Evolutionary conservation across 2,113 vertebrate genomes (phyloP).

Genomic region (Datnioides undecimradiatus): DNA sequence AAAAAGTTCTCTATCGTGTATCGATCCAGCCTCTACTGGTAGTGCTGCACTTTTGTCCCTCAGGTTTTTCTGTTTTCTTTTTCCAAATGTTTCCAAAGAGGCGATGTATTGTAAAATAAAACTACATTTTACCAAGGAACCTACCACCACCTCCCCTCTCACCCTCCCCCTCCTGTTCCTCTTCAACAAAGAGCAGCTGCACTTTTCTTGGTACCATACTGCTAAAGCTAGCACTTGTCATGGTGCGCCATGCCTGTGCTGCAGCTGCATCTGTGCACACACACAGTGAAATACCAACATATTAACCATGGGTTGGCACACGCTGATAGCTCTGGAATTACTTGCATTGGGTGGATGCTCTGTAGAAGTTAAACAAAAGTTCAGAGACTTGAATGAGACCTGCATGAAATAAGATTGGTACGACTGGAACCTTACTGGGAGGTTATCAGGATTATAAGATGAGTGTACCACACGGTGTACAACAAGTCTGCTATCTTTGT

Average conservation of each 20-base stretch:
- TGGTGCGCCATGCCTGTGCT: background rate
- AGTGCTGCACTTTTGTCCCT: slow-evolving; percentile 20
- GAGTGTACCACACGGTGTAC: background rate
- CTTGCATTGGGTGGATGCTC: background rate
- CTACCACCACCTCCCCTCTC: background rate
- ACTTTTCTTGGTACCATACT: background rate
- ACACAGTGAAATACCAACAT: background rate
- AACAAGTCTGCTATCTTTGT: background rate
- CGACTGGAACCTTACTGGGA: no score
- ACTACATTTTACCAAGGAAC: background rate
- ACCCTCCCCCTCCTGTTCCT: background rate
- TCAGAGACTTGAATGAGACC: no score
- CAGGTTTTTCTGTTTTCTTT: no score
- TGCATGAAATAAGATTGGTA: no score
- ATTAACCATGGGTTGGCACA: background rate
- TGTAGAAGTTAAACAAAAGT: background rate
- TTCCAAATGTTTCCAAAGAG: slow-evolving; percentile 18
- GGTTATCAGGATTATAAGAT: background rate
- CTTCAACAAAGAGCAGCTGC: background rate
- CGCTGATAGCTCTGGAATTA: background rate
- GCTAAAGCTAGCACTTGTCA: background rate
- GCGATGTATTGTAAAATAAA: background rate
- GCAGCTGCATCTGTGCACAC: background rate
- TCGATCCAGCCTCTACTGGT: slow-evolving; percentile 39
- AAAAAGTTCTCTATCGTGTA: slow-evolving; percentile 48